A percentile compares a stretch with the other conserved stretches of the same genome.
phyloP scores from a whole-genome alignment of 2,797 vertebrate species.

The Pseudopleuronectes americanus region DNA sequence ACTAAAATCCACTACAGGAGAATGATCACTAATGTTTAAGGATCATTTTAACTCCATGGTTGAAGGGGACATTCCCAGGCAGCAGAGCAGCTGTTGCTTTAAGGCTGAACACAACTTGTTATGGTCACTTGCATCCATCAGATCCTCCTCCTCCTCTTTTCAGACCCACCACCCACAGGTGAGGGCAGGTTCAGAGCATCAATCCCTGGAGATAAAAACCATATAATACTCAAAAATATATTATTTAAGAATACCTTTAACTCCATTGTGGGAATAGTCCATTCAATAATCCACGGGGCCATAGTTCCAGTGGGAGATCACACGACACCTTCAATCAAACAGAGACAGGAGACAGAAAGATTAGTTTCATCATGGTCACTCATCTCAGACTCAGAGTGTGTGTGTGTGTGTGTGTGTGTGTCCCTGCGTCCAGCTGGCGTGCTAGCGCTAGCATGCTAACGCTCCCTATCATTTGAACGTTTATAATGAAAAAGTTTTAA shows the following conservation, averaged over 20 bases:
- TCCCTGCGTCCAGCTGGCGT: constrained; percentile 40
- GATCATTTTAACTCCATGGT: constrained; percentile 69
- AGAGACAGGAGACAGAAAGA: neutral
- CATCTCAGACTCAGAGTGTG: neutral
- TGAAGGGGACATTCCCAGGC: neutral
- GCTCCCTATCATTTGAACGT: constrained; percentile 52
- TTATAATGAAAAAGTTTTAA: constrained; percentile 67
- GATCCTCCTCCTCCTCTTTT: neutral
- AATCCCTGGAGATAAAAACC: neutral
- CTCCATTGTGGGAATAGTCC: constrained; percentile 55
- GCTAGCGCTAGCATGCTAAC: constrained; percentile 55
- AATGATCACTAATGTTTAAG: no score
- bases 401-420: neutral
- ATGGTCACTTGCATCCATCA: neutral
- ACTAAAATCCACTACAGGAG: neutral
- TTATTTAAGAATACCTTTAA: constrained; percentile 60
- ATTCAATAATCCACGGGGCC: constrained; percentile 47
- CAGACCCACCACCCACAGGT: neutral
- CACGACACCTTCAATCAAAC: constrained; percentile 42
- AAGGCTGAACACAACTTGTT: neutral
- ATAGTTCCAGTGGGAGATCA: constrained; percentile 32
- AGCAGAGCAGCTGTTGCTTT: neutral
- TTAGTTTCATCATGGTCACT: constrained; percentile 1
- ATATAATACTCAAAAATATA: neutral
- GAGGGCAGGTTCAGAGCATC: neutral